These are phyloP conservation scores for Phenacoccus solenopsis DNA, from an alignment of 1,140 invertebrate species.

Conservation along the genomic window DNA sequence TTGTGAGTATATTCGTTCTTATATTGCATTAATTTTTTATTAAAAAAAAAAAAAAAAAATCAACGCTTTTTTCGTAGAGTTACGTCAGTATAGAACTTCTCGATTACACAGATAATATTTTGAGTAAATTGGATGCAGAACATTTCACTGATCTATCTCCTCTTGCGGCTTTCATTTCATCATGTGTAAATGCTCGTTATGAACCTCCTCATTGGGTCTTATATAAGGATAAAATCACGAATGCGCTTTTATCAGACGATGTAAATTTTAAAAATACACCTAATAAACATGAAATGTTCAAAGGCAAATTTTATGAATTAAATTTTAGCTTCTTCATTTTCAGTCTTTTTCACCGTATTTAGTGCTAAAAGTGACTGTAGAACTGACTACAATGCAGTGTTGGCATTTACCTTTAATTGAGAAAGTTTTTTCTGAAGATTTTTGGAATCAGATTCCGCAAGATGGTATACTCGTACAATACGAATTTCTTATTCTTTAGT, in stretches of 20 bases:
- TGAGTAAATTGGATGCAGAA: too few relatives aligned
- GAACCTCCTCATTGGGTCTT: neutral
- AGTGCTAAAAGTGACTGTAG: neutral
- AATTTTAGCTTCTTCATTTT: neutral
- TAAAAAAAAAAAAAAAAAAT: too few relatives aligned
- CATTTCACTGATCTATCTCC: too few relatives aligned
- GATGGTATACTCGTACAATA: too few relatives aligned
- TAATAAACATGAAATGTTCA: neutral
- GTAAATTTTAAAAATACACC: neutral
- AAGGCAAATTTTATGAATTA: neutral
- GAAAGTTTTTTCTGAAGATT: neutral
- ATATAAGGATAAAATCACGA: neutral
- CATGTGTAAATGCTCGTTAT: neutral
- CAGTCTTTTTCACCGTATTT: neutral
- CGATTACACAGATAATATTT: neutral
- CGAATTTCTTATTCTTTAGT: neutral
- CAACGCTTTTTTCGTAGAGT: neutral
- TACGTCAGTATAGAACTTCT: neutral
- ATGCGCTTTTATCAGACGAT: too few relatives aligned
- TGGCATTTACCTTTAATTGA: neutral
- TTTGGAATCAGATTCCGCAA: too few relatives aligned
- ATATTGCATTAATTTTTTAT: too few relatives aligned
- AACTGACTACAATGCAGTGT: neutral
- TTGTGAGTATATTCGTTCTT: neutral
- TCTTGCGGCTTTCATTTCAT: neutral